These are phyloP conservation scores for Paraescarpia echinospica DNA, from an alignment of 1,140 invertebrate genomes.

Conservation along the genomic window DNA sequence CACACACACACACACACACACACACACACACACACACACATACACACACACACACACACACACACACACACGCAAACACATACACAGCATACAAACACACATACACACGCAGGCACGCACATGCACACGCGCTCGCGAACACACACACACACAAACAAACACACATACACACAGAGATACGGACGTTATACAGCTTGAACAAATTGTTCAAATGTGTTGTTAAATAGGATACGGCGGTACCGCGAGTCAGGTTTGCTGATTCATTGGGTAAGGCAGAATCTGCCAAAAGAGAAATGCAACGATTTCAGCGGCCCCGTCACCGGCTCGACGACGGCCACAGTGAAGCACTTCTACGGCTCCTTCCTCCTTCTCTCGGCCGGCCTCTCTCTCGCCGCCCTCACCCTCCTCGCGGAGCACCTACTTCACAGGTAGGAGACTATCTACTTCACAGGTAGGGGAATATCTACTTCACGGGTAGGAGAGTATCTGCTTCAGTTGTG, in stretches of 20 bases:
- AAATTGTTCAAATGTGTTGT: too few relatives aligned
- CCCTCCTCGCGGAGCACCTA: constrained; percentile 2
- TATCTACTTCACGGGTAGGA: neutral
- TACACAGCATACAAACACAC: neutral
- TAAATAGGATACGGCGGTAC: constrained; percentile 34
- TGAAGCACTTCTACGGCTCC: constrained; percentile 13
- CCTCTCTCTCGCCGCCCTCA: neutral
- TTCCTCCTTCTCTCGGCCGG: constrained; percentile 6
- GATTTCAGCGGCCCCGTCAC: neutral
- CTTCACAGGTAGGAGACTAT: neutral
- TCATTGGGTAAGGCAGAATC: neutral
- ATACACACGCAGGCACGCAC: neutral
- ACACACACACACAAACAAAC: neutral
- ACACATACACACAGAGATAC: too few relatives aligned
- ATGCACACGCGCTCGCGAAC: neutral
- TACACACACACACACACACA: neutral
- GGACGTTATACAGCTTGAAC: too few relatives aligned
- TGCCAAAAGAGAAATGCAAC: neutral
- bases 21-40: too few relatives aligned
- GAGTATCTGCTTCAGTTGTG: neutral
- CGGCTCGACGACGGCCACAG: neutral
- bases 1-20: neutral
- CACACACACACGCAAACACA: neutral
- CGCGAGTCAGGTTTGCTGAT: constrained; percentile 34
- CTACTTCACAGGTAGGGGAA: neutral